Evolutionary conservation across 2,113 vertebrate genomes (phyloP).

Genomic region (Lampris incognitus): DNA sequence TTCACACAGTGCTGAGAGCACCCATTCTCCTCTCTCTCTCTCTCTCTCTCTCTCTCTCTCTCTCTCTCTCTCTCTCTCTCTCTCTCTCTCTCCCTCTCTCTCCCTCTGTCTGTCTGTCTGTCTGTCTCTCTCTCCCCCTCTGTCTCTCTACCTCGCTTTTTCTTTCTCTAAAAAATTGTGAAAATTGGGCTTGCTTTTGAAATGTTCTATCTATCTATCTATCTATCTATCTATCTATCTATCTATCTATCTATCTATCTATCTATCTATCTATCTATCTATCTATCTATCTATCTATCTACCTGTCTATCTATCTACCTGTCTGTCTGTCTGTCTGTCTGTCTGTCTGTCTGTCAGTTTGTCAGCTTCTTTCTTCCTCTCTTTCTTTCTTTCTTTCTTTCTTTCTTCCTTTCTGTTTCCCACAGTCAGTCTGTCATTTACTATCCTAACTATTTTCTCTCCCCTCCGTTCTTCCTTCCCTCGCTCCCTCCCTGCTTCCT

Average conservation of each 20-base stretch:
- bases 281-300: neutral
- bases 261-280: neutral
- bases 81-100: slow-evolving; percentile 1
- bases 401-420: neutral
- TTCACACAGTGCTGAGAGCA: slow-evolving; percentile 45
- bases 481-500: slow-evolving; percentile 12
- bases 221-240: neutral
- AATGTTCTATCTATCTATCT: neutral
- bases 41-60: neutral
- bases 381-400: neutral
- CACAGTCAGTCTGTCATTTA: too few species aligned
- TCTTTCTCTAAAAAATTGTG: neutral
- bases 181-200: too few species aligned
- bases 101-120: neutral
- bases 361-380: neutral
- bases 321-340: neutral
- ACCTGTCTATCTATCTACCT: neutral
- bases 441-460: neutral
- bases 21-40: slow-evolving; percentile 16
- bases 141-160: slow-evolving; percentile 7
- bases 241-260: neutral
- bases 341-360: slow-evolving; percentile 5
- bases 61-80: neutral
- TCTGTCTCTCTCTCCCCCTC: neutral
- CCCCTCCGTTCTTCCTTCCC: neutral